Conservation (phyloP, 2,888 invertebrate genomes). For the Sturmia bella region DNA sequence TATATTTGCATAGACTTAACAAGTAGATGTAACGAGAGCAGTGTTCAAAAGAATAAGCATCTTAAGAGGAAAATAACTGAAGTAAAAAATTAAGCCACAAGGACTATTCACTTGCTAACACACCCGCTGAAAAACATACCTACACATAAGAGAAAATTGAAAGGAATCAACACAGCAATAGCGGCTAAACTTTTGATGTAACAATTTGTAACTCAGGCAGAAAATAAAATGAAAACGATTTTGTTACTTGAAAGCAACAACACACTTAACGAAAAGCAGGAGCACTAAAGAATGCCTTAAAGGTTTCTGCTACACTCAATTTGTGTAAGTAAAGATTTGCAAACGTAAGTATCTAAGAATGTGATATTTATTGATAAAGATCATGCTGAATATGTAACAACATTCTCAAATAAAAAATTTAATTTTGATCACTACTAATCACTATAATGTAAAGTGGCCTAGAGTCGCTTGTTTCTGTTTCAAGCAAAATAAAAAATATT, state of each 20-base stretch:
- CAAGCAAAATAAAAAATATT: no score
- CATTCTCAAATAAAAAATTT: no score
- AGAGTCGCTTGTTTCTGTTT: no score
- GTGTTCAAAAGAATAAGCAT: not conserved
- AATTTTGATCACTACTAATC: no score
- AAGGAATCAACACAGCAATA: constrained; percentile 69
- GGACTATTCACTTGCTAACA: constrained; percentile 37
- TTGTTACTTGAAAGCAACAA: constrained; percentile 28
- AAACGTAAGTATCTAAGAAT: no score
- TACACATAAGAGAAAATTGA: constrained; percentile 32
- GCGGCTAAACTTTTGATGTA: constrained; percentile 79
- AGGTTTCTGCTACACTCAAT: not conserved
- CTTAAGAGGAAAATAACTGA: constrained; percentile 17
- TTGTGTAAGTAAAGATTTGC: not conserved
- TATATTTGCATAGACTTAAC: constrained; percentile 35
- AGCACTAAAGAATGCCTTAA: not conserved
- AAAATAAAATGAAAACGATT: constrained; percentile 75
- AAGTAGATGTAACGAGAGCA: constrained; percentile 17
- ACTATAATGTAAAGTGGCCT: no score
- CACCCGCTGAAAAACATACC: constrained; percentile 30
- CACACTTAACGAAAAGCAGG: not conserved
- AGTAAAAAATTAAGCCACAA: constrained; percentile 47
- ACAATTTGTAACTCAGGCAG: constrained; percentile 80
- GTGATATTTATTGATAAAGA: no score
- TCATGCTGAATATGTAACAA: no score